Conservation (phyloP, 2,113 vertebrate genomes). For the Columba livia region DNA sequence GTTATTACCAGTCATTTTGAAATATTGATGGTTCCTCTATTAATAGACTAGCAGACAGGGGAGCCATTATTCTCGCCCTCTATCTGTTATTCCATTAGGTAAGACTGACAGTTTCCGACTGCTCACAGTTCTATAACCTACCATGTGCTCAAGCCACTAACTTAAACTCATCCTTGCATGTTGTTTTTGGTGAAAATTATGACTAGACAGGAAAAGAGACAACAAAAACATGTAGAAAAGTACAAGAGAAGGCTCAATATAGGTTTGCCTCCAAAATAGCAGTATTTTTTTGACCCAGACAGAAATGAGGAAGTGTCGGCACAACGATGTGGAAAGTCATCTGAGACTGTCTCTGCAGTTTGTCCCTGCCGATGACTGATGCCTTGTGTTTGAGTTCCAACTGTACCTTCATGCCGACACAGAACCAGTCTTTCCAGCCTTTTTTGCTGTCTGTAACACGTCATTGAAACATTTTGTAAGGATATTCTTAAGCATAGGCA, state of each 20-base stretch:
- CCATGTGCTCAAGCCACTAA: conserved; percentile 34
- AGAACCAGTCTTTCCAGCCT: neutral
- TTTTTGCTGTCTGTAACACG: neutral
- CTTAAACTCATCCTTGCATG: conserved; percentile 37
- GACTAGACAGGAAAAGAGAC: conserved; percentile 62
- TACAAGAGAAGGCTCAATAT: neutral
- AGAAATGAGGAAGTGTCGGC: conserved; percentile 34
- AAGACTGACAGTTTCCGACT: conserved; percentile 48
- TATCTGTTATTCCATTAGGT: conserved; percentile 74
- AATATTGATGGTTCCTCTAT: conserved; percentile 71
- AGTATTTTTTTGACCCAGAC: conserved; percentile 23
- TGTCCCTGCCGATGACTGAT: neutral
- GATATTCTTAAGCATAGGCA: neutral
- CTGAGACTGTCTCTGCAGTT: neutral
- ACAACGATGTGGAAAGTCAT: conserved; percentile 28
- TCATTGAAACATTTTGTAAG: neutral
- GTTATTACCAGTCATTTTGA: conserved; percentile 68
- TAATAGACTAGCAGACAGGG: conserved; percentile 72
- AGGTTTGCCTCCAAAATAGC: conserved; percentile 36
- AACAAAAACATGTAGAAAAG: conserved; percentile 45
- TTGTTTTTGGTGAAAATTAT: conserved; percentile 61
- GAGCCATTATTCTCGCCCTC: conserved; percentile 62
- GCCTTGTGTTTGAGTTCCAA: neutral
- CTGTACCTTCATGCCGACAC: neutral
- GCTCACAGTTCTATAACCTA: conserved; percentile 17